Conservation (phyloP, 2,797 vertebrate genomes). For the Cossypha niveicapilla region DNA sequence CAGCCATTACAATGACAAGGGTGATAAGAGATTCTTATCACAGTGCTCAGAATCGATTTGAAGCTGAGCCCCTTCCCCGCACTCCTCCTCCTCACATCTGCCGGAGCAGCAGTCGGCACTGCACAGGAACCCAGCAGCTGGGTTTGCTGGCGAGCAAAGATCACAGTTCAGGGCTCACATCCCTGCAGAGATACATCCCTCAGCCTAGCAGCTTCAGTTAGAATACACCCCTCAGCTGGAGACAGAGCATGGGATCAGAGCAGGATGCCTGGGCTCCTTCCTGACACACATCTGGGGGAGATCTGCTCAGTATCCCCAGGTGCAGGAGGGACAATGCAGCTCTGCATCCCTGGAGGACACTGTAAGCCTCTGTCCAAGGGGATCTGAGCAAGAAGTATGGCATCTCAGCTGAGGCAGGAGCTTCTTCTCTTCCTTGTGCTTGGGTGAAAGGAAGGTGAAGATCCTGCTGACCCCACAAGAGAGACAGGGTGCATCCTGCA, state of each 20-base stretch:
- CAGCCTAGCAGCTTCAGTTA: not conserved
- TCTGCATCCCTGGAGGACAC: not conserved
- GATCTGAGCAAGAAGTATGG: not conserved
- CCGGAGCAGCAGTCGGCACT: fast-evolving
- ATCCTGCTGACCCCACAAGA: not conserved
- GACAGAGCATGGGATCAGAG: fast-evolving
- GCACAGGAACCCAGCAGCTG: not conserved
- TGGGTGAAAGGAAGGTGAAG: not conserved
- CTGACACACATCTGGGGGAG: not conserved
- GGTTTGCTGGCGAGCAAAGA: not conserved
- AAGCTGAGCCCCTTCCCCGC: constrained; percentile 22
- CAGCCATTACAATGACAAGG: constrained; percentile 85
- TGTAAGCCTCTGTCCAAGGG: not conserved
- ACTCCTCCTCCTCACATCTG: not conserved
- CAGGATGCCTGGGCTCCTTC: not conserved
- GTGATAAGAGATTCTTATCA: constrained; percentile 89
- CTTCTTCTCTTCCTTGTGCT: not conserved
- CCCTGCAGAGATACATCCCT: not conserved
- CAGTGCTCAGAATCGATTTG: constrained; percentile 56
- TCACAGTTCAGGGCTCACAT: not conserved
- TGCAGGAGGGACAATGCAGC: not conserved
- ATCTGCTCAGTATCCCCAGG: not conserved
- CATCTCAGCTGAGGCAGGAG: not conserved
- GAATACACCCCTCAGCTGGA: not conserved
- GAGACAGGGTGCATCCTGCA: not conserved